Conservation (phyloP, 2,888 invertebrate species). For the Pollenia griseotomentosa region DNA sequence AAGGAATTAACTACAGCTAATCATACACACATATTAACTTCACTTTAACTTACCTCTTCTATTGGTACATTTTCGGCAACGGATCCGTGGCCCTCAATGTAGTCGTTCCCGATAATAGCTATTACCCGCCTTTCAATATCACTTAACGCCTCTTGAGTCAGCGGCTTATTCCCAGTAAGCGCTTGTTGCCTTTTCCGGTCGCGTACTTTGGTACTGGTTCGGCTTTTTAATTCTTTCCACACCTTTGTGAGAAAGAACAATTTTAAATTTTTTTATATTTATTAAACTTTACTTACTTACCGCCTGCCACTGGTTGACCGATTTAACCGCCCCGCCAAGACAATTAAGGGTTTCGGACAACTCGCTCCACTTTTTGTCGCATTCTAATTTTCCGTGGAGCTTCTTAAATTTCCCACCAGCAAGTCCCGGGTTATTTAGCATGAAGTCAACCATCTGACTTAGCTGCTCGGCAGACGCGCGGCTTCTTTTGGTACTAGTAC, state of each 20-base stretch:
- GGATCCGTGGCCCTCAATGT: not conserved
- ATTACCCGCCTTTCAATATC: not conserved
- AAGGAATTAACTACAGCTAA: not conserved
- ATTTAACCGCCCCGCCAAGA: slow-evolving; percentile 8
- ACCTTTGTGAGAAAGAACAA: not conserved
- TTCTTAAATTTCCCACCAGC: slow-evolving; percentile 2
- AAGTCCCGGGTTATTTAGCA: slow-evolving; percentile 8
- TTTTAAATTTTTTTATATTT: slow-evolving; percentile 7
- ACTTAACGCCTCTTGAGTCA: slow-evolving; percentile 11
- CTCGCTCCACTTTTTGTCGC: not conserved
- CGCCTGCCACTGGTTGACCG: slow-evolving; percentile 19
- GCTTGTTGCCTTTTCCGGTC: slow-evolving; percentile 25
- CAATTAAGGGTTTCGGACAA: slow-evolving; percentile 17
- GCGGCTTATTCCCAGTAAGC: slow-evolving; percentile 2
- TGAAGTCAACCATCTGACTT: slow-evolving; percentile 14
- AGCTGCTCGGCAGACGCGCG: slow-evolving; percentile 18
- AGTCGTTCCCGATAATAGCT: no score
- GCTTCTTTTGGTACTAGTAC: slow-evolving; percentile 5
- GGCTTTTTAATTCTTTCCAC: slow-evolving; percentile 16
- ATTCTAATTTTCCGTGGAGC: slow-evolving; percentile 12
- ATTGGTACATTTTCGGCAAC: slow-evolving; percentile 9
- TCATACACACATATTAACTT: slow-evolving; percentile 1
- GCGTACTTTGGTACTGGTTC: slow-evolving; percentile 22
- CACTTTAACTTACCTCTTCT: slow-evolving; percentile 16
- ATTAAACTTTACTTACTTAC: slow-evolving; percentile 11